Conservation (phyloP, 2,113 vertebrate genomes). For the Xyrauchen texanus region DNA sequence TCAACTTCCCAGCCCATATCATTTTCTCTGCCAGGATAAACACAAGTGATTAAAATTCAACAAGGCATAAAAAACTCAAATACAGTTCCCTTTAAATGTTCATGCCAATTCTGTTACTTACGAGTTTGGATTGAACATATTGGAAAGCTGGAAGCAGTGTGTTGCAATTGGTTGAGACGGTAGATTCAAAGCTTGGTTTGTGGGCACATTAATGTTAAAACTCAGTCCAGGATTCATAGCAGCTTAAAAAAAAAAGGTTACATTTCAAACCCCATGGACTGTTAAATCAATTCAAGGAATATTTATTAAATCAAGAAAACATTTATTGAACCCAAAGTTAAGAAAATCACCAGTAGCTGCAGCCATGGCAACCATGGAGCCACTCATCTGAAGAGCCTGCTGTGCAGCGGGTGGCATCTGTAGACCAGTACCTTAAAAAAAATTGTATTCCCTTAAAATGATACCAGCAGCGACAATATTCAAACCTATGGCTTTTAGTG, state of each 20-base stretch:
- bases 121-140: slow-evolving; percentile 95
- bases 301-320: neutral
- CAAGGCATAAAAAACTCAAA: neutral
- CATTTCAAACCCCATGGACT: neutral
- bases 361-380: slow-evolving; percentile 94
- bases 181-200: slow-evolving; percentile 65
- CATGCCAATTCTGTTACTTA: slow-evolving; percentile 68
- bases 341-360: slow-evolving; percentile 79
- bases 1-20: slow-evolving; percentile 90
- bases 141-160: slow-evolving; percentile 96
- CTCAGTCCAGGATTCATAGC: slow-evolving; percentile 72
- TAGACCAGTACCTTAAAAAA: slow-evolving; percentile 85
- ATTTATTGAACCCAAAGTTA: neutral
- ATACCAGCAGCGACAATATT: too few relatives aligned
- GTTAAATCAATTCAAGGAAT: neutral
- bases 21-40: slow-evolving; percentile 79
- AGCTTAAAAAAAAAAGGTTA: slow-evolving; percentile 52
- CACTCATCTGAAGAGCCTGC: slow-evolving; percentile 95
- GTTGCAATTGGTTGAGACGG: slow-evolving; percentile 90
- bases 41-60: neutral
- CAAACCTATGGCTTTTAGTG: too few relatives aligned
- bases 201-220: slow-evolving; percentile 68
- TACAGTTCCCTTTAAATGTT: neutral
- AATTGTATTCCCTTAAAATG: neutral
- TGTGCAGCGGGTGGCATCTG: slow-evolving; percentile 97